Conservation (phyloP, 2,113 vertebrate genomes). For the Apodemus sylvaticus region DNA sequence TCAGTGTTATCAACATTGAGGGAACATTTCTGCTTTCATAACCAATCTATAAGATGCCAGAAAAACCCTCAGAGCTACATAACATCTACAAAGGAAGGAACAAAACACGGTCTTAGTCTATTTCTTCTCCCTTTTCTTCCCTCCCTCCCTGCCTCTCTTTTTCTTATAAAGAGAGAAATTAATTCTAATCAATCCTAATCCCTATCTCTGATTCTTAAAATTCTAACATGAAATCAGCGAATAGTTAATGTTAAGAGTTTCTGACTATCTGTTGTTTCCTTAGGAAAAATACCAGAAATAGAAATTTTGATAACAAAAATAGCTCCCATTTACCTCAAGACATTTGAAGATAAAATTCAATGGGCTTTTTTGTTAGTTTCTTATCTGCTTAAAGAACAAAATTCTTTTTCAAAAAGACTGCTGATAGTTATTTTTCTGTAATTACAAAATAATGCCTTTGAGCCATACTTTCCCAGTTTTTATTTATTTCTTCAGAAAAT, state of each 20-base stretch:
- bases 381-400: not conserved
- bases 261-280: not conserved
- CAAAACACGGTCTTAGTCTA: not conserved
- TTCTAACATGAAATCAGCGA: not conserved
- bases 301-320: not conserved
- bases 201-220: not conserved
- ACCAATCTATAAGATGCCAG: not conserved
- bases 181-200: not conserved
- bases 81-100: not conserved
- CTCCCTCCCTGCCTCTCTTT: no score
- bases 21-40: not conserved
- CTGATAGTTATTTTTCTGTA: constrained; percentile 34
- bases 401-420: not conserved
- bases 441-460: not conserved
- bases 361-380: not conserved
- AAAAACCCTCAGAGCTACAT: not conserved
- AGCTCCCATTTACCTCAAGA: not conserved
- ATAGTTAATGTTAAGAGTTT: not conserved
- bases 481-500: not conserved
- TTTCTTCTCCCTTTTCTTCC: not conserved
- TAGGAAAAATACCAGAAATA: constrained; percentile 1
- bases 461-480: not conserved
- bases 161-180: not conserved
- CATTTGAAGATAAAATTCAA: constrained; percentile 34
- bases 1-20: not conserved